Base-by-base conservation (phyloP, 1,140 invertebrate species). In the Coelopa frigida region DNA sequence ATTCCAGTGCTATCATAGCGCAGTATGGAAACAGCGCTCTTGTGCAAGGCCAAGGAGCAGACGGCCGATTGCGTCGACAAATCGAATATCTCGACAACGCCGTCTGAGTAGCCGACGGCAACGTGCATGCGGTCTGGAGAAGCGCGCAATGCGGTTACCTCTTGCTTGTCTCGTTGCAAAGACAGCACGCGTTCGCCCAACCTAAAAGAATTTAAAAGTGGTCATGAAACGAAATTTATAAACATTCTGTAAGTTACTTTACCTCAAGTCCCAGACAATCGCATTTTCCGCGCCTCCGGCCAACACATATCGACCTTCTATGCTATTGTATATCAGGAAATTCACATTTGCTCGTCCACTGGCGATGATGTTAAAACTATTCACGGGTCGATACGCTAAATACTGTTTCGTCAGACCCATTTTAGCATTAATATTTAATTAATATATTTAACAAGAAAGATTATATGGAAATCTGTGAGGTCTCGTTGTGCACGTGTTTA, bases 351-450 rank as follows among this genome's bases (percentile, higher is more conserved):
- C 84, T 45, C 82, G 80, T 15, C 78, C 68, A 71, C 85, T 90
- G 4, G 81, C 80, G 49, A 97, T 84, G 35, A 96, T 78, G 66
- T 94, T 94, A 72, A 91, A 90, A 57, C 82, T 83, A 26, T 85
- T 81, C 39, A 82, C 81, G 11, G 85, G 80, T 10, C 78, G 77
- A 71, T 92, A 98, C 37, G 90, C 81, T 44, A 97, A 76, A 79
- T 98, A 98, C 73, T 99, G 89, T 67, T 95, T 96, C 17, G 94
- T 98, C 53, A 98, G 72, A 49, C 91, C 93, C 94, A 98, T 98
- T n/a, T n/a, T n/a, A n/a, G n/a, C n/a, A n/a, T n/a, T n/a, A n/a
- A n/a, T n/a, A n/a, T n/a, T n/a, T n/a, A n/a, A n/a, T n/a, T n/a
- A n/a, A n/a, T n/a, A n/a, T n/a, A n/a, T n/a, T n/a, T n/a, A n/a